Evolutionary conservation across 2,113 vertebrate species (phyloP), one percentile per base, ranked within the genome.

Genomic region (Pionites leucogaster): DNA sequence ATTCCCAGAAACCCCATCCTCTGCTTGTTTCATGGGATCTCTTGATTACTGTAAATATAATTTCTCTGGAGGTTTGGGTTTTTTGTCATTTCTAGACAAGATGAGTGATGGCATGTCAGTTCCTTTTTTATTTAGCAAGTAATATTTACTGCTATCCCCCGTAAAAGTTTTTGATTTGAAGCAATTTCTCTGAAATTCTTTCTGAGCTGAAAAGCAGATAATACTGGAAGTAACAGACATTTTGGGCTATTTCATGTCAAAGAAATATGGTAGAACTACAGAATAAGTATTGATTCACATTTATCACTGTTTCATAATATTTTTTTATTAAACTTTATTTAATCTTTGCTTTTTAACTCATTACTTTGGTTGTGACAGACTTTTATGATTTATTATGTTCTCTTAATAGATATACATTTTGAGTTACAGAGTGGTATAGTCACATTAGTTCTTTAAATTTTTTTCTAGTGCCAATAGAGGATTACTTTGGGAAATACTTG

Each of bases 321-420:
- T 90, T 96, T 93, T 95, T 95, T 82, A 94, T 96, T 94, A 88
- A 95, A 86, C 78, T 95, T 97, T 91, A 94, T 96, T 95, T 92
- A 96, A 96, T 96, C 82, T 75, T 86, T 22, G 41, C 90, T 80
- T 95, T 90, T 88, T 68, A 67, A 6, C 79, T 94, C 90, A 63
- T 88, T 86, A 85, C 2, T 12, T 86, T 93, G 47, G 29, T 52
- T 62, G 57, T 93, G 92, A 52, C 93, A 92, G 93, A 24, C 63
- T 31, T 52, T 44, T 69, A 41, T 95, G 95, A 97, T 96, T 95
- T 92, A 95, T 94, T 64, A 25, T 57, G 71, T 71, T 55, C 67
- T 72, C 79, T 60, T 79, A 88, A 93, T 72, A 87, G 87, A 88
- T 75, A 31, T 1, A 47, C 44, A 22, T 52, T 59, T 64, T n/a